Percentiles rank a stretch among this genome's conserved stretches.
phyloP scores from a whole-genome alignment of 2,888 invertebrate species.

The Panorpa germanica region DNA sequence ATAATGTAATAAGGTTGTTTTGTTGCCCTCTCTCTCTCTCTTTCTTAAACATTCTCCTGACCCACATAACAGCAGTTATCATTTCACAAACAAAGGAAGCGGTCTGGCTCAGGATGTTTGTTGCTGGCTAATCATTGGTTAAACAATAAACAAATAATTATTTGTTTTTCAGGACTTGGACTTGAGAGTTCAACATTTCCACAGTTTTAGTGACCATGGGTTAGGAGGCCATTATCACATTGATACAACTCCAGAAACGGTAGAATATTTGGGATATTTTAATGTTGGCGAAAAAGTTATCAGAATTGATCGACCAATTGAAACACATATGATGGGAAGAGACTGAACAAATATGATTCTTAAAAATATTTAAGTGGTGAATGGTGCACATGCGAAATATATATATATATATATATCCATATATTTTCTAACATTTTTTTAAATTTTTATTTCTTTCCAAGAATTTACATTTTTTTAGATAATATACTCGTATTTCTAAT shows the following conservation, averaged over 20 bases:
- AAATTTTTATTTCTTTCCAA: too few species aligned
- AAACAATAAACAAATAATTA: conserved; percentile 3
- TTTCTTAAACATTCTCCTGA: too few species aligned
- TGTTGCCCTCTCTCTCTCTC: background rate
- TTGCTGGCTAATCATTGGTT: conserved; percentile 1
- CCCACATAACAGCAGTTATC: too few species aligned
- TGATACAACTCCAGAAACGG: conserved; percentile 78
- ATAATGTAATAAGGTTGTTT: conserved; percentile 1
- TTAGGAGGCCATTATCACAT: conserved; percentile 94
- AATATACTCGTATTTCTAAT: too few species aligned
- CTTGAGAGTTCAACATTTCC: conserved; percentile 89
- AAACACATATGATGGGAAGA: conserved; percentile 49
- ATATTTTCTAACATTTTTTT: too few species aligned
- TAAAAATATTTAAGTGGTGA: background rate
- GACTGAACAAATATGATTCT: conserved; percentile 47
- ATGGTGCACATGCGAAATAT: too few species aligned
- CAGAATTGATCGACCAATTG: conserved; percentile 53
- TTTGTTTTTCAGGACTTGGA: conserved; percentile 51
- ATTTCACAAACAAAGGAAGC: too few species aligned
- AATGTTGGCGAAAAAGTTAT: conserved; percentile 52
- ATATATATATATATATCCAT: too few species aligned
- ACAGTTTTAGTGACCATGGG: conserved; percentile 67
- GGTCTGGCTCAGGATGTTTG: too few species aligned
- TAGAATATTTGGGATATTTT: conserved; percentile 82
- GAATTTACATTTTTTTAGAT: too few species aligned